phyloP scores from a whole-genome alignment of 2,113 vertebrate species.

The Salminus brasiliensis region DNA sequence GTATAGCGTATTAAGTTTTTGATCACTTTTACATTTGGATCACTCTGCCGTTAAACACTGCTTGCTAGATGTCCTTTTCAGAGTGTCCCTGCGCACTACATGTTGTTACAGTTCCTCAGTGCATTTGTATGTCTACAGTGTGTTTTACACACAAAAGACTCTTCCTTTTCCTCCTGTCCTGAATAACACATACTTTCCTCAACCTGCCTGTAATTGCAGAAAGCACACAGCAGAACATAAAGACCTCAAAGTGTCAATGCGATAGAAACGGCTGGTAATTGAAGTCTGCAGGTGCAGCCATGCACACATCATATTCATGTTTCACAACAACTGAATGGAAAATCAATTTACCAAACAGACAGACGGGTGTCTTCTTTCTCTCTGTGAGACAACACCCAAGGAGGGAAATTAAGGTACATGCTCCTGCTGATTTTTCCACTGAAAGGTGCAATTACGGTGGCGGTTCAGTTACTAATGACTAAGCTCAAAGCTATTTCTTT shows the following conservation, averaged over 20 bases:
- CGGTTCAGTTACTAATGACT: constrained; percentile 1
- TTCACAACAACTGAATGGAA: constrained; percentile 4
- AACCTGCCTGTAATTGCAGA: not conserved
- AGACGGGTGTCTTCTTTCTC: constrained; percentile 5
- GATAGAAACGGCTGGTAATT: not conserved
- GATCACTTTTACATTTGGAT: too few relatives aligned
- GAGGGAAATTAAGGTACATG: constrained; percentile 4
- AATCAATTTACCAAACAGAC: constrained; percentile 23
- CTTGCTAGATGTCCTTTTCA: too few relatives aligned
- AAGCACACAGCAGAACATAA: not conserved
- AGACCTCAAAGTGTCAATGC: constrained; percentile 4
- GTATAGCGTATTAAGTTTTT: too few relatives aligned
- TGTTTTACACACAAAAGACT: not conserved
- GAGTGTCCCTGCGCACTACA: too few relatives aligned
- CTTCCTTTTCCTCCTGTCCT: not conserved
- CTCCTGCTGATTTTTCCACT: not conserved
- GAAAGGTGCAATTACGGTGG: not conserved
- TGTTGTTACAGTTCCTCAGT: too few relatives aligned
- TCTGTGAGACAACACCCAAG: constrained; percentile 10
- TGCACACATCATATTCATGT: constrained; percentile 1
- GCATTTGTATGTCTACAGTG: not conserved
- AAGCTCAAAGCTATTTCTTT: constrained; percentile 4
- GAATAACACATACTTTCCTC: not conserved
- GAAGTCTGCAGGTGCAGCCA: constrained; percentile 2
- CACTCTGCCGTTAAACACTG: too few relatives aligned